Percentiles rank a stretch among this genome's conserved stretches.
Conservation (phyloP, 2,113 vertebrate species). For the Onychostruthus taczanowskii region DNA sequence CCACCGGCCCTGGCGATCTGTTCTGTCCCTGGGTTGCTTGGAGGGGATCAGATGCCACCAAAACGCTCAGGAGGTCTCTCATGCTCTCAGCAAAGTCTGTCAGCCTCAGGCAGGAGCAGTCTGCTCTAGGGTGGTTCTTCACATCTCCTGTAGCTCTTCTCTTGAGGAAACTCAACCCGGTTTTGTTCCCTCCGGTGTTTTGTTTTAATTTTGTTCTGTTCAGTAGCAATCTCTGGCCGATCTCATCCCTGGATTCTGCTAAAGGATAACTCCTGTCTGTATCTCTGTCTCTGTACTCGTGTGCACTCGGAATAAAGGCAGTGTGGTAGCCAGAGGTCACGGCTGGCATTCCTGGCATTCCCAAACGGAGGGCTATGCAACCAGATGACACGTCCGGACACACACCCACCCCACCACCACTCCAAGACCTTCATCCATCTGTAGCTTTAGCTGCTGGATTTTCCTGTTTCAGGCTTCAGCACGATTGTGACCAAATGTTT, state of each 20-base stretch:
- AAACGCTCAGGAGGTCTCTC: background rate
- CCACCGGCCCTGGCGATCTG: accelerated
- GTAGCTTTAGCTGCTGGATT: conserved; percentile 83
- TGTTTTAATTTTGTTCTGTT: background rate
- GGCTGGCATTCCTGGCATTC: conserved; percentile 12
- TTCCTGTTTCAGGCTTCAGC: conserved; percentile 82
- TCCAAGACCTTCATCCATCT: conserved; percentile 65
- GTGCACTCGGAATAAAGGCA: background rate
- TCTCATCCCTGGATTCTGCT: conserved; percentile 57
- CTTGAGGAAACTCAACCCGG: background rate
- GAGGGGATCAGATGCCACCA: background rate
- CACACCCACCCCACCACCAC: conserved; percentile 22
- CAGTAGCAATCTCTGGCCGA: background rate
- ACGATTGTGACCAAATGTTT: conserved; percentile 93
- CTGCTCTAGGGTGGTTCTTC: background rate
- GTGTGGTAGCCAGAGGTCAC: background rate
- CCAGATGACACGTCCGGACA: conserved; percentile 77
- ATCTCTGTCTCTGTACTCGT: conserved; percentile 13
- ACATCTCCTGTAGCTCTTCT: conserved; percentile 35
- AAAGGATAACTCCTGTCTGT: background rate
- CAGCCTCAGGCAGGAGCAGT: background rate
- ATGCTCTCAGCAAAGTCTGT: background rate
- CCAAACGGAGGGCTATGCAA: conserved; percentile 88
- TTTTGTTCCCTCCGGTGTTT: background rate
- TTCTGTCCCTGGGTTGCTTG: background rate